A percentile compares a stretch with the other conserved stretches of the same genome.
These are phyloP conservation scores for Podilymbus podiceps DNA, from an alignment of 2,113 vertebrate genomes.

Conservation along the genomic window DNA sequence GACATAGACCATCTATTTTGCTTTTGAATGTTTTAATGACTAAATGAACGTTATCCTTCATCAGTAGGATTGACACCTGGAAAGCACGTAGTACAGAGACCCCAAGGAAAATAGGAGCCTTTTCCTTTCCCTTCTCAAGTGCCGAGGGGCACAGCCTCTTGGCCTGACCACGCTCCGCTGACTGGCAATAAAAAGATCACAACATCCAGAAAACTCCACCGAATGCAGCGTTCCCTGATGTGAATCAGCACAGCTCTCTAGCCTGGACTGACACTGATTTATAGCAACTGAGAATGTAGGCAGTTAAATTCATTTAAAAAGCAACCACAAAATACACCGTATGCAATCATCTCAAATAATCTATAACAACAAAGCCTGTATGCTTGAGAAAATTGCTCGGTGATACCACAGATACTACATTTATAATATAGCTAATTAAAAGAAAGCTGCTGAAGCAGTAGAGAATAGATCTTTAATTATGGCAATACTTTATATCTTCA, in stretches of 20 bases:
- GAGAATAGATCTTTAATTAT: slow-evolving; percentile 39
- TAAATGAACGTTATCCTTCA: neutral
- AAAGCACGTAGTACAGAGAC: neutral
- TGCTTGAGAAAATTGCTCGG: slow-evolving; percentile 34
- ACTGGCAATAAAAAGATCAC: neutral
- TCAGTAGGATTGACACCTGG: neutral
- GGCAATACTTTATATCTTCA: neutral
- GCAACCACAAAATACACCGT: slow-evolving; percentile 1
- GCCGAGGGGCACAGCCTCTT: neutral
- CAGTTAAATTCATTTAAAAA: slow-evolving; percentile 18
- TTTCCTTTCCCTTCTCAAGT: neutral
- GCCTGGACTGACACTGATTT: neutral
- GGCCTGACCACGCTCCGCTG: neutral
- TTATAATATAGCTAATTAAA: slow-evolving; percentile 55
- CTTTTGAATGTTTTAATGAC: neutral
- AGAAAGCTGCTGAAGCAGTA: slow-evolving; percentile 6
- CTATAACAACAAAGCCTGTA: slow-evolving; percentile 41
- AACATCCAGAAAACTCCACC: neutral
- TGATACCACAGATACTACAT: slow-evolving; percentile 42
- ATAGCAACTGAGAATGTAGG: neutral
- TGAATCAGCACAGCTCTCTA: neutral
- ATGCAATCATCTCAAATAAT: slow-evolving; percentile 26
- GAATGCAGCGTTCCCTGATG: neutral
- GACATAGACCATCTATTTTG: neutral
- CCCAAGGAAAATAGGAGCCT: neutral